phyloP scores from a whole-genome alignment of 2,113 vertebrate genomes.

The Seriola quinqueradiata region DNA sequence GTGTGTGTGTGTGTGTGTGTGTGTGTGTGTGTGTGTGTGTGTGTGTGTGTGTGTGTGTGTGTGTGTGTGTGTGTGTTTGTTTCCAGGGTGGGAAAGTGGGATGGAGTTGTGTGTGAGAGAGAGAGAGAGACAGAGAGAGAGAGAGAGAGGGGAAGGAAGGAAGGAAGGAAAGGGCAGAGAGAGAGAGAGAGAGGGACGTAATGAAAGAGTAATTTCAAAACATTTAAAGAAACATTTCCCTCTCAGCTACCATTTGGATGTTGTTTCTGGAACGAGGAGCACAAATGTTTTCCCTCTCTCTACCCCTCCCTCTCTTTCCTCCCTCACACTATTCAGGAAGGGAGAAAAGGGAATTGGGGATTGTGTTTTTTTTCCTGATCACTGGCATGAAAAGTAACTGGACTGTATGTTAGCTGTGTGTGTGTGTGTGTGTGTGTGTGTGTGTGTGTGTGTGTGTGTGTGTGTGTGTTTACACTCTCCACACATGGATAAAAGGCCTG shows the following conservation, averaged over 20 bases:
- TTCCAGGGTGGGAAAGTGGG: not conserved
- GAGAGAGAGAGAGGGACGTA: conserved; percentile 27
- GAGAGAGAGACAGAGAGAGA: not conserved
- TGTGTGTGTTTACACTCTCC: not conserved
- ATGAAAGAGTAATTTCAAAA: conserved; percentile 72
- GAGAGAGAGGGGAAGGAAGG: not conserved
- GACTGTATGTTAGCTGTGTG: not conserved
- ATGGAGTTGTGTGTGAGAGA: conserved; percentile 4
- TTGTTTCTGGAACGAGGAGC: conserved; percentile 73
- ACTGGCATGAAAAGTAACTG: conserved; percentile 11
- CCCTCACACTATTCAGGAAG: conserved; percentile 30
- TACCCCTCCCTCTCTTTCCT: conserved; percentile 30
- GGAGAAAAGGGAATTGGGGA: conserved; percentile 44
- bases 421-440: not conserved
- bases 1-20: conserved; percentile 1
- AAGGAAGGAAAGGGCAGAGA: conserved; percentile 27
- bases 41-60: not conserved
- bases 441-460: not conserved
- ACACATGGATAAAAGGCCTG: conserved; percentile 40
- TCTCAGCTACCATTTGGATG: conserved; percentile 73
- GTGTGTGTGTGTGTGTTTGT: not conserved
- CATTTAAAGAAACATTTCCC: conserved; percentile 75
- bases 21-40: conserved; percentile 33
- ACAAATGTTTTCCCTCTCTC: conserved; percentile 60
- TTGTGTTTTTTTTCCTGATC: conserved; percentile 6